Conservation (phyloP, 2,113 vertebrate species). For the Physeter macrocephalus region DNA sequence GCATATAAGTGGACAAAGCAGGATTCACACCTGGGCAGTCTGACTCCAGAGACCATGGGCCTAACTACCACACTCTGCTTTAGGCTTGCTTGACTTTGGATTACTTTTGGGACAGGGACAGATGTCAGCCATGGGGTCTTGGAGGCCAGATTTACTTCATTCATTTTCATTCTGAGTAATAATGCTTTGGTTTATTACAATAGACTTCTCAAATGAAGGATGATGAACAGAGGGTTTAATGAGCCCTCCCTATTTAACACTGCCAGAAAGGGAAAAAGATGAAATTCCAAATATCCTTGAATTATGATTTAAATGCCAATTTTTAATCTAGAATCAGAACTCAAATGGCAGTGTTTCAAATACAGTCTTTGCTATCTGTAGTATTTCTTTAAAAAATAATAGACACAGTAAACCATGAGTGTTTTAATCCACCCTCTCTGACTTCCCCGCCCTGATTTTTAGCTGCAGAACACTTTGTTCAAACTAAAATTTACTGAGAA, state of each 20-base stretch:
- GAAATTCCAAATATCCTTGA: slow-evolving; percentile 6
- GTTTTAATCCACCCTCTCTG: not conserved
- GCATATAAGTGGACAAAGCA: not conserved
- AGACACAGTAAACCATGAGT: not conserved
- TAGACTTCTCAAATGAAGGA: not conserved
- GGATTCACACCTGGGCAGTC: not conserved
- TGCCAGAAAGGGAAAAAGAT: not conserved
- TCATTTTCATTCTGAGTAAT: slow-evolving; percentile 2
- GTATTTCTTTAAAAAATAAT: slow-evolving; percentile 4
- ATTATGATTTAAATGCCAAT: slow-evolving; percentile 19
- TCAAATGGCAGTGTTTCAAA: not conserved
- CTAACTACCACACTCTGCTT: no score
- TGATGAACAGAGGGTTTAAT: slow-evolving; percentile 8
- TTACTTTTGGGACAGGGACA: not conserved
- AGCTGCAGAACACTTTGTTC: not conserved
- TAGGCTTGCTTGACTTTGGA: not conserved
- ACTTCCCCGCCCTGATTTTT: not conserved
- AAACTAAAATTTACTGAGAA: not conserved
- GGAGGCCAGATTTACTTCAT: not conserved
- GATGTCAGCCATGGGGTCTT: not conserved
- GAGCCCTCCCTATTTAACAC: not conserved
- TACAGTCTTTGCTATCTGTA: not conserved
- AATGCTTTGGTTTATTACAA: not conserved
- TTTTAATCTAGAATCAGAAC: slow-evolving; percentile 29
- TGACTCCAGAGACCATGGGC: not conserved